Base-by-base conservation (phyloP, 2,888 invertebrate species). In the Dromius quadrimaculatus region DNA sequence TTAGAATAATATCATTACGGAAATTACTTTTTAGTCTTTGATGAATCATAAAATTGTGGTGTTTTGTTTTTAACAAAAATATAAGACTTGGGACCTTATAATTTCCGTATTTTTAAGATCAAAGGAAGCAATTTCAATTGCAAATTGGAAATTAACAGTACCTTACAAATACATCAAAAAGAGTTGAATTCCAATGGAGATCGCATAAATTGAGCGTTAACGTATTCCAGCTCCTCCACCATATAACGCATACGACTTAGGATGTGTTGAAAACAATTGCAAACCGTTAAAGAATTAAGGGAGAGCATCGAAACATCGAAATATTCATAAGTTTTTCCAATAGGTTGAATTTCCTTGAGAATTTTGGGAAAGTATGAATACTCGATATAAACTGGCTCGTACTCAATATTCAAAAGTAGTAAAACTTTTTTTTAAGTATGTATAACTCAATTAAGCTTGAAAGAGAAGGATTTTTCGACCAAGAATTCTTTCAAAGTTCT, bases 391-490 rank as follows among this genome's bases (percentile, higher is more conserved):
- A 34, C 47, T 64, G 19, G 34, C 36, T 50, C 32, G 47, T 64
- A 34, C 50, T 34, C 50, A 50, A 64, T 64, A 36, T 50, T 34
- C 32, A 34, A 36, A 64, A 36, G 50, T 64, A 64, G 47, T 64
- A 64, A 64, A 64, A 64, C 34, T 64, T 64, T 64, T 19, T 20
- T 36, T 64, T 50, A 45, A 64, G 64, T 50, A 36, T 50, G 23
- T 64, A 34, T 64, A 64, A 64, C 64, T 64, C 36, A 64, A 64
- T 64, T 64, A 64, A 28, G 63, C 45, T 64, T 20, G 22, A 23
- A 22, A 62, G 41, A 22, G 41, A 64, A 64, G 50, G 45, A 43
- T 63, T 32, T 45, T 43, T 43, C 59, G 59, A 36, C 36, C 36
- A 36, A 59, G 59, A 59, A 36, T 54, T 54, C 36, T 59, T 59